Evolutionary conservation across 2,797 vertebrate species (phyloP).

Genomic region (Halcyon smyrnensis): DNA sequence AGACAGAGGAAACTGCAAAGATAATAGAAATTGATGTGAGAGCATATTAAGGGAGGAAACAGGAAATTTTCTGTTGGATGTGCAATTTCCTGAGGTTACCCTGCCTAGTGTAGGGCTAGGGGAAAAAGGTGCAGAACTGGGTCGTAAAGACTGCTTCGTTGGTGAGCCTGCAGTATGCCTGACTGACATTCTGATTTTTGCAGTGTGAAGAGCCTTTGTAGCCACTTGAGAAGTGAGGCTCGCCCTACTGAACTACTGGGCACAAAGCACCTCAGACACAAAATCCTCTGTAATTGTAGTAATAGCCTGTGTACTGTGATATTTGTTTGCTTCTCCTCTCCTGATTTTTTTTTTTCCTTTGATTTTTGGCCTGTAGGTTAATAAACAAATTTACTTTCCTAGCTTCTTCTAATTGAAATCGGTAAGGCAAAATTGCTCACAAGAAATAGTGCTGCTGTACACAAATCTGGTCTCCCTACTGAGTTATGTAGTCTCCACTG

Average conservation of each 20-base stretch:
- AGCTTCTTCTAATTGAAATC: neutral
- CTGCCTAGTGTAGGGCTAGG: neutral
- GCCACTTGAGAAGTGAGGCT: neutral
- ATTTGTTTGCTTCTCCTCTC: neutral
- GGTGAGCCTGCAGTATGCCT: neutral
- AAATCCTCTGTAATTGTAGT: neutral
- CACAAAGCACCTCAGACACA: neutral
- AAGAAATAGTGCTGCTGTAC: neutral
- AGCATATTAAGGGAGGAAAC: neutral
- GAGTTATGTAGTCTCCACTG: neutral
- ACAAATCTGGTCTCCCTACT: neutral
- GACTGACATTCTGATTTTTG: neutral
- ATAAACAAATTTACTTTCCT: neutral
- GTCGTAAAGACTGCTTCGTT: neutral
- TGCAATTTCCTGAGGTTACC: neutral
- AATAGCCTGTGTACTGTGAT: neutral
- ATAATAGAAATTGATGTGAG: neutral
- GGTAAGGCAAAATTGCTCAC: neutral
- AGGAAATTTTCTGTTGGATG: neutral
- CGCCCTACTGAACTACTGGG: neutral
- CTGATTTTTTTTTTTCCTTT: neutral
- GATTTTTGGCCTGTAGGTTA: neutral
- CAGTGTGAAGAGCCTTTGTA: neutral
- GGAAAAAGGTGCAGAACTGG: neutral
- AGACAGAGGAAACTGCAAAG: neutral